These are phyloP conservation scores for Peucedramus taeniatus DNA, from an alignment of 2,113 vertebrate species.

Conservation along the genomic window DNA sequence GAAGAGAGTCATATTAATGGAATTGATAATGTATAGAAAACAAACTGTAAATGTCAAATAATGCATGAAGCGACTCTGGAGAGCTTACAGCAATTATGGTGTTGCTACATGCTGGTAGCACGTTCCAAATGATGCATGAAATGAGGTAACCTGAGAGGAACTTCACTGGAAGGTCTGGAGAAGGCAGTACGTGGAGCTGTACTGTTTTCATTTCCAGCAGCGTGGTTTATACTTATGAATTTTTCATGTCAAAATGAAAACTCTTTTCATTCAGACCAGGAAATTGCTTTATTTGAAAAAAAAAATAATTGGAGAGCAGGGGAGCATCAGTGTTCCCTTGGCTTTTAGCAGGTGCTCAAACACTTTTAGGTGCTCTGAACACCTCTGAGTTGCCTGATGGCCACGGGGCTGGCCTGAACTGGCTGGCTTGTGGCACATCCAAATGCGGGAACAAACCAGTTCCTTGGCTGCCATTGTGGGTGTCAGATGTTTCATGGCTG, in stretches of 20 bases:
- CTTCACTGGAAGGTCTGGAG: neutral
- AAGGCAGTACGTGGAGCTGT: neutral
- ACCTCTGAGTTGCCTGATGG: neutral
- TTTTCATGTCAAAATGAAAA: neutral
- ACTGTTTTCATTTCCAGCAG: neutral
- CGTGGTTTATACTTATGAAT: neutral
- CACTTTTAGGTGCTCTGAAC: neutral
- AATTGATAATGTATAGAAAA: neutral
- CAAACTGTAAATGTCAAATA: conserved; percentile 3
- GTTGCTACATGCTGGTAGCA: neutral
- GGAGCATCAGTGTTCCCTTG: neutral
- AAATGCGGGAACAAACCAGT: neutral
- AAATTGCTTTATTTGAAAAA: neutral
- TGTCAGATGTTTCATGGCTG: neutral
- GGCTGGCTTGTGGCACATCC: neutral
- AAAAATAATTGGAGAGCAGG: neutral
- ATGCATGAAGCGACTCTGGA: neutral
- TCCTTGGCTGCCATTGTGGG: neutral
- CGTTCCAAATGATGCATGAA: conserved; percentile 29
- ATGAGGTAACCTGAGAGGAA: conserved; percentile 22
- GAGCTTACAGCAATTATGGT: conserved; percentile 10
- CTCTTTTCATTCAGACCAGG: neutral
- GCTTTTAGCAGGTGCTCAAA: neutral
- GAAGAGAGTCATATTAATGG: neutral
- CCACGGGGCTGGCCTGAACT: neutral